Evolutionary conservation across 1,140 invertebrate species (phyloP).

Genomic region (Trinorchestia longiramus): DNA sequence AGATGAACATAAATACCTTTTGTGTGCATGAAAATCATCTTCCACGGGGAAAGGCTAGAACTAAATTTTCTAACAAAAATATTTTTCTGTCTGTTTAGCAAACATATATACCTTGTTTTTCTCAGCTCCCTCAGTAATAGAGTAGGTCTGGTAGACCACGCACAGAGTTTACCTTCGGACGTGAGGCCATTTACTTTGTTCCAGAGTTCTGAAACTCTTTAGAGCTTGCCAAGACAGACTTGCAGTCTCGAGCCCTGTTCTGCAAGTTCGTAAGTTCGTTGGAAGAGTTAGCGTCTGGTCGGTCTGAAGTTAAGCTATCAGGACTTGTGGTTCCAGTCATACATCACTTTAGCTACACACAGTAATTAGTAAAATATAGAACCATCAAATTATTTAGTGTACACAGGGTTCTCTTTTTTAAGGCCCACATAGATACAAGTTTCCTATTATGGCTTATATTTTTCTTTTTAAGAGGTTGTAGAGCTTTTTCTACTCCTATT

Average conservation of each 20-base stretch:
- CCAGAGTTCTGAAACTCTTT: not conserved
- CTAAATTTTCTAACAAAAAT: no score
- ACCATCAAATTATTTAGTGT: not conserved
- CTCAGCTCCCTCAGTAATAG: no score
- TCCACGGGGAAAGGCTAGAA: no score
- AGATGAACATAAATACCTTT: no score
- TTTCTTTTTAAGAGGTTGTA: no score
- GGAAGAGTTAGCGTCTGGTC: not conserved
- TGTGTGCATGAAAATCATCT: no score
- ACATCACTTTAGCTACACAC: not conserved
- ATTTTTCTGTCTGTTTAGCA: no score
- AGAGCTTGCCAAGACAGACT: not conserved
- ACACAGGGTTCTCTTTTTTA: not conserved
- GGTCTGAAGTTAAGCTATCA: not conserved
- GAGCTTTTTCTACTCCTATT: no score
- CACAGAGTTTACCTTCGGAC: not conserved
- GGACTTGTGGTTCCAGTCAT: not conserved
- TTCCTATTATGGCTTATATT: no score
- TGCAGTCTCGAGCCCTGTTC: not conserved
- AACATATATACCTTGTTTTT: no score
- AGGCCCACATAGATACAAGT: no score
- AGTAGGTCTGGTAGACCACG: not conserved
- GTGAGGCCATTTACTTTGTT: not conserved
- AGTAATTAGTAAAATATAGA: not conserved
- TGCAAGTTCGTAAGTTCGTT: not conserved